A percentile compares a stretch with the other conserved stretches of the same genome.
Evolutionary conservation across 2,797 vertebrate genomes (phyloP).

Genomic region (Okamejei kenojei): DNA sequence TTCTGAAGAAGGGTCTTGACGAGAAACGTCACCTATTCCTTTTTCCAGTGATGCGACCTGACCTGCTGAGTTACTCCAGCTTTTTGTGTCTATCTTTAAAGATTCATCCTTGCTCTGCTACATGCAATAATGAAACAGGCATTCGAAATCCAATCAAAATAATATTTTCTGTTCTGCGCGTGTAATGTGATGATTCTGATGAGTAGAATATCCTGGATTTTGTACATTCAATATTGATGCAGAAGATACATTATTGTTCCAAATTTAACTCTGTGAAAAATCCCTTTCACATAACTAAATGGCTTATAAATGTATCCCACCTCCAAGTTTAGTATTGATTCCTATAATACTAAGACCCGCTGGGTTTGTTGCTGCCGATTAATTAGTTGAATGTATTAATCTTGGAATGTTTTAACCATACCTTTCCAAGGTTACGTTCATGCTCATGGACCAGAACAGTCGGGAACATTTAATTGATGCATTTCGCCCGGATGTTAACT

Average conservation of each 20-base stretch:
- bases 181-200: neutral
- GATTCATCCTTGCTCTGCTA: neutral
- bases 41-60: no score
- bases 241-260: neutral
- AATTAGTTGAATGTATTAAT: neutral
- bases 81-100: no score
- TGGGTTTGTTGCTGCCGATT: neutral
- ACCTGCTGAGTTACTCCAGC: no score
- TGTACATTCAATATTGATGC: neutral
- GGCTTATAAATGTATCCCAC: neutral
- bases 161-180: neutral
- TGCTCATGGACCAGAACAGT: conserved; percentile 72
- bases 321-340: neutral
- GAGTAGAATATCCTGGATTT: neutral
- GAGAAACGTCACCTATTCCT: no score
- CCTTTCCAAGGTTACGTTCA: conserved; percentile 67
- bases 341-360: neutral
- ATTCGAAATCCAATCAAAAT: neutral
- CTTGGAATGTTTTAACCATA: neutral
- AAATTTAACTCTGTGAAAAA: no score
- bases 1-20: no score
- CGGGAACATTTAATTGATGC: conserved; percentile 66
- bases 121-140: neutral
- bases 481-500: conserved; percentile 65
- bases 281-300: neutral